phyloP scores from a whole-genome alignment of 2,888 invertebrate genomes.

The Diabrotica balteata region DNA sequence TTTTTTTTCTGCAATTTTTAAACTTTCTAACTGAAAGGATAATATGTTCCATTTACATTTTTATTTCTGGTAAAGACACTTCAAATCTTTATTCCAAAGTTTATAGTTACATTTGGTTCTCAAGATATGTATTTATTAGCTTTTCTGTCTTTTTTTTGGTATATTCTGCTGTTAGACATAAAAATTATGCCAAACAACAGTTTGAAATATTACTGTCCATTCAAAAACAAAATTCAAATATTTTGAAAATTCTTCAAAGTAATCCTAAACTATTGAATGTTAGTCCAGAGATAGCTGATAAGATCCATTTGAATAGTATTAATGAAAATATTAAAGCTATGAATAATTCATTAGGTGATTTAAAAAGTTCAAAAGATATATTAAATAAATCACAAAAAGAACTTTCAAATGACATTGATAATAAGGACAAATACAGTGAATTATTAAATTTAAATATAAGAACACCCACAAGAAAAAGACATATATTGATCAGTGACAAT shows the following conservation, averaged over 20 bases:
- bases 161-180: constrained; percentile 55
- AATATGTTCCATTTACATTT: constrained; percentile 43
- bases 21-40: constrained; percentile 64
- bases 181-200: constrained; percentile 60
- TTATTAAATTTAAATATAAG: too few relatives aligned
- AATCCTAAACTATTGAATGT: constrained; percentile 13
- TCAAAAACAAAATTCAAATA: constrained; percentile 54
- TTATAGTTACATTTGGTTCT: constrained; percentile 59
- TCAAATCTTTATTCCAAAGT: constrained; percentile 54
- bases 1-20: constrained; percentile 63
- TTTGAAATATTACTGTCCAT: constrained; percentile 59
- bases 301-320: not conserved
- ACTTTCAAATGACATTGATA: not conserved
- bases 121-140: constrained; percentile 58
- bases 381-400: not conserved
- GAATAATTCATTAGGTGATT: not conserved
- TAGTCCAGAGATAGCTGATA: not conserved
- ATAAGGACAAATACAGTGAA: too few relatives aligned
- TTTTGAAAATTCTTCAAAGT: constrained; percentile 42
- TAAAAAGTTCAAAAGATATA: not conserved
- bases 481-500: too few relatives aligned
- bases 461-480: too few relatives aligned
- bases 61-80: constrained; percentile 1
- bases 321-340: constrained; percentile 5
- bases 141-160: constrained; percentile 54